Evolutionary conservation across 1,140 invertebrate species (phyloP), one percentile per base, ranked within the genome.

Genomic region (Meteorus sp.): DNA sequence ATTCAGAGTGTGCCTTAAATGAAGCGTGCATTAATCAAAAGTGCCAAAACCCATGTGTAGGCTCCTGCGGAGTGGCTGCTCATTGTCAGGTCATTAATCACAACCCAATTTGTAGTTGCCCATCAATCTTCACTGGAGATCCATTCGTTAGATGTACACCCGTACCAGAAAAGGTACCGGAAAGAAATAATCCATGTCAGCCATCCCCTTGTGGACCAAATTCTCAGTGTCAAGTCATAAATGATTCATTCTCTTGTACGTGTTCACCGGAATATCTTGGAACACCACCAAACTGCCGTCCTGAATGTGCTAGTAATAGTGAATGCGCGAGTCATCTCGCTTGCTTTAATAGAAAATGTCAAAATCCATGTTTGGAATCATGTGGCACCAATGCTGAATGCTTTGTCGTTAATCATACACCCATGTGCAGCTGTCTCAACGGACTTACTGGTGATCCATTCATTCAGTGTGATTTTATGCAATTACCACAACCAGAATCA

Each of bases 341-440:
- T 19, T 90, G 89, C 71, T 82, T 87, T 15, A 89, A 88, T 69
- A 82, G 85, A 62, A 88, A 86, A 68, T 91, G 89, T 71, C 78
- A 79, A 55, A 83, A 89, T 68, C 86, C 86, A 29, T 89, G 87
- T 69, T 78, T 82, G 8, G 86, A 85, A 41, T 85, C 86, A 23
- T 91, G 89, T 72, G 89, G 88, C 22, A 64, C 81, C 1, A 86
- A 89, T 69, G 85, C 89, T 7, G 74, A 84, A 50, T 92, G 90
- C 67, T 82, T 83, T 64, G 87, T 89, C 2, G 79, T 87, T 31
- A 89, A 87, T 75, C 89, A 91, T 65, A 85, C 86, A 31, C 84
- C 89, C 0, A 85, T 85, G 41, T 91, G 89, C 72, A 84, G 81
- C 51, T 91, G 89, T 66, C 75, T 80, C 31, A 64, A 69, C 62